A percentile compares a stretch with the other conserved stretches of the same genome.
Conservation (phyloP, 1,140 invertebrate species). For the Phymastichus coffea region DNA sequence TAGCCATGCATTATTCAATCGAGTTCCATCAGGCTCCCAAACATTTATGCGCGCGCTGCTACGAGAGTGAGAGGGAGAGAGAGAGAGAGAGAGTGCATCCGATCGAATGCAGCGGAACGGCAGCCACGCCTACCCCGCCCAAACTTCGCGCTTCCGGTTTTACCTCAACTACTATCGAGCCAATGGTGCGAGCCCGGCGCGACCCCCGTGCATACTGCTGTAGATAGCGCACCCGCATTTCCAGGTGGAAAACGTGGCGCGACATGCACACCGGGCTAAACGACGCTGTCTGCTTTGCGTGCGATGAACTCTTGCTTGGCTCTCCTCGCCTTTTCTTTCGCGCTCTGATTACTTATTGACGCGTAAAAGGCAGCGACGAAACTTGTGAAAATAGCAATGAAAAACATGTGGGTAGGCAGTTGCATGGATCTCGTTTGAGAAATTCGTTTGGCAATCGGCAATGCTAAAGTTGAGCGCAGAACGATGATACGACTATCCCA, state of each 20-base stretch:
- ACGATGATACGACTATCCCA: too few species aligned
- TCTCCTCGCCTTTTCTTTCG: too few species aligned
- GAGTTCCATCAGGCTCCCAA: conserved; percentile 38
- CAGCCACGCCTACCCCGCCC: conserved; percentile 38
- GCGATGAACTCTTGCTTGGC: conserved; percentile 5
- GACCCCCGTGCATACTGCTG: neutral
- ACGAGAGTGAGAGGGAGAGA: conserved; percentile 37
- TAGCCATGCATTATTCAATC: conserved; percentile 41
- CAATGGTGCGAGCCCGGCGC: conserved; percentile 28
- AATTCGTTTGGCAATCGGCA: too few species aligned
- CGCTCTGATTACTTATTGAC: too few species aligned
- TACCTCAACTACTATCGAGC: conserved; percentile 31
- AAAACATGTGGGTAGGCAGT: too few species aligned
- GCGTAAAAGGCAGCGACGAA: too few species aligned
- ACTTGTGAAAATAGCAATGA: too few species aligned
- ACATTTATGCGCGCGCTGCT: too few species aligned
- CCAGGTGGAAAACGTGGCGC: conserved; percentile 10
- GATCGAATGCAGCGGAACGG: conserved; percentile 36
- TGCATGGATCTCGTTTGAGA: too few species aligned
- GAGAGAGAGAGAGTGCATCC: conserved; percentile 38
- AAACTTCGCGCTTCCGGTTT: conserved; percentile 38
- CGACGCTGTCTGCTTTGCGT: neutral
- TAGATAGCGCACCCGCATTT: conserved; percentile 2
- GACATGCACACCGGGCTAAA: neutral
- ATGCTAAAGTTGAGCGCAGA: too few species aligned